These are phyloP conservation scores for Scytalopus superciliaris DNA, from an alignment of 2,113 vertebrate species.

Conservation along the genomic window DNA sequence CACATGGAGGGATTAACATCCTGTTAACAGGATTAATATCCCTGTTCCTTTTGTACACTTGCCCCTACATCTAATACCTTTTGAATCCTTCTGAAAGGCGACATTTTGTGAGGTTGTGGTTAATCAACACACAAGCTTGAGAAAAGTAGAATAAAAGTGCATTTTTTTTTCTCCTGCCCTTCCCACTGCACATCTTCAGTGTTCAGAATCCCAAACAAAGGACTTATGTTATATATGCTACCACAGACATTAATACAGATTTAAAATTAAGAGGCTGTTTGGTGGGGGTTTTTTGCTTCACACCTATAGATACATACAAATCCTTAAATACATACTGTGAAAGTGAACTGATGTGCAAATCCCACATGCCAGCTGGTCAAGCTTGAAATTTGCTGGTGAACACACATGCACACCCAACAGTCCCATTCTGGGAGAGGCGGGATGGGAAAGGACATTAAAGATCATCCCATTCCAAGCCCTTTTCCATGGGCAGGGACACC, in stretches of 20 bases:
- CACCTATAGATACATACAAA: background rate
- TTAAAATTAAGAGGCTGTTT: background rate
- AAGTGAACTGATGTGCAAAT: background rate
- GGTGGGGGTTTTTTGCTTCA: background rate
- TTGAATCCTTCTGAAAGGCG: background rate
- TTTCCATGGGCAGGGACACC: background rate
- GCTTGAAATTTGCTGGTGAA: background rate
- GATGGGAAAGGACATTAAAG: background rate
- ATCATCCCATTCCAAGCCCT: too few species aligned
- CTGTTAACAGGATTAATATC: conserved; percentile 32
- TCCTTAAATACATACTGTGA: background rate
- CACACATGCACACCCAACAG: rapidly evolving
- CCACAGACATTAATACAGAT: background rate
- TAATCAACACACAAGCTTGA: background rate
- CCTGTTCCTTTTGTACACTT: background rate
- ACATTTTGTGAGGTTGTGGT: background rate
- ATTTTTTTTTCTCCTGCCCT: background rate
- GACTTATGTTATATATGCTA: background rate
- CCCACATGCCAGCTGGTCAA: background rate
- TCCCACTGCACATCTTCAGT: background rate
- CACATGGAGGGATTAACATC: background rate
- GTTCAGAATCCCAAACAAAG: background rate
- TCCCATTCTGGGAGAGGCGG: background rate
- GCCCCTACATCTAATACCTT: background rate
- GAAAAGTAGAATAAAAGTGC: background rate